Conservation (phyloP, 2,888 invertebrate genomes). For the Pollenia labialis region DNA sequence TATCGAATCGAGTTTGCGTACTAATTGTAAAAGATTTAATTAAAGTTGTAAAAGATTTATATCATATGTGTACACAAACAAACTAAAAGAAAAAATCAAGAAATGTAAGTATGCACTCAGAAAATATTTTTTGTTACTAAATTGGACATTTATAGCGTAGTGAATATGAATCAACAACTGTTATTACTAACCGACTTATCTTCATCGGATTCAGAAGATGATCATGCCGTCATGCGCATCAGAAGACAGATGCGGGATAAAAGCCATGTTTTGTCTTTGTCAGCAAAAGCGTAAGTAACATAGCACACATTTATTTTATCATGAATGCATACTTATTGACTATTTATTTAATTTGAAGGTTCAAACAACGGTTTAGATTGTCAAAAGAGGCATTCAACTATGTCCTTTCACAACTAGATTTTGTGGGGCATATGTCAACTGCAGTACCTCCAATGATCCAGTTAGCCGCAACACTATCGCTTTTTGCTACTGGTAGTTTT, state of each 20-base stretch:
- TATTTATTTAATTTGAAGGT: background rate
- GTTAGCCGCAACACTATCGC: background rate
- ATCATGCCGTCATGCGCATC: background rate
- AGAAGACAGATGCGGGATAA: background rate
- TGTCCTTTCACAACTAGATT: background rate
- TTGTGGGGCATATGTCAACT: background rate
- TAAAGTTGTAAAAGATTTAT: no score
- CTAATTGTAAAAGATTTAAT: no score
- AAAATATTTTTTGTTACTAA: no score
- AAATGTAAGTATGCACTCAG: no score
- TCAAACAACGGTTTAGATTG: constrained; percentile 14
- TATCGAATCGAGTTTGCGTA: no score
- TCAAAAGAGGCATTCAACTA: constrained; percentile 6
- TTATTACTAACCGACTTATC: background rate
- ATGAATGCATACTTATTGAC: no score
- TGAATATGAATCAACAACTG: no score
- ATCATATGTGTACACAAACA: no score
- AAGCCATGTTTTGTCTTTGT: background rate
- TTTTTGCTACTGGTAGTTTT: background rate
- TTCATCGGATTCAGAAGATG: constrained; percentile 1
- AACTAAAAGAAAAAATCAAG: no score
- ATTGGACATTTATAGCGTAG: no score
- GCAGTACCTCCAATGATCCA: constrained; percentile 1
- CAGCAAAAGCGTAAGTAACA: no score
- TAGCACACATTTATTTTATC: no score